These are phyloP conservation scores for Onychorhynchus coronatus DNA, from an alignment of 2,113 vertebrate species.

Conservation along the genomic window DNA sequence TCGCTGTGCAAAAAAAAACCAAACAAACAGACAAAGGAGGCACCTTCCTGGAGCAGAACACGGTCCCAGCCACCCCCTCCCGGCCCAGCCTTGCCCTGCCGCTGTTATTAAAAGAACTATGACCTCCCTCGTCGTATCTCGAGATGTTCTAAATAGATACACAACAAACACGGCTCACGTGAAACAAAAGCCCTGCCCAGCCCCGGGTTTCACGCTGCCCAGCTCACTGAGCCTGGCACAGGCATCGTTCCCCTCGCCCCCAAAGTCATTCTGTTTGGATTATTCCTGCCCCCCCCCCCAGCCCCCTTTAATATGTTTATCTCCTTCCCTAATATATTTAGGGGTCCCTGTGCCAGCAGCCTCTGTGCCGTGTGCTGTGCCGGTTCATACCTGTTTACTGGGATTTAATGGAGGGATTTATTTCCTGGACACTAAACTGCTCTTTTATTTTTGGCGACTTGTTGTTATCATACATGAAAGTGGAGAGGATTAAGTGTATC, in stretches of 20 bases:
- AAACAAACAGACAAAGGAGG: not conserved
- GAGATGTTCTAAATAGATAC: not conserved
- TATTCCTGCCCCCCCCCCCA: not conserved
- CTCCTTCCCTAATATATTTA: not conserved
- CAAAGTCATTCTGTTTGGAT: not conserved
- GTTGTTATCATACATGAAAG: slow-evolving; percentile 42
- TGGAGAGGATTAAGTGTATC: slow-evolving; percentile 68
- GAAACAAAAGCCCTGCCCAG: not conserved
- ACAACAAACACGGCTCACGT: not conserved
- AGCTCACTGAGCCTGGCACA: not conserved
- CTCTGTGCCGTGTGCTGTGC: not conserved
- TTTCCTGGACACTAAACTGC: not conserved
- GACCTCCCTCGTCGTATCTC: not conserved
- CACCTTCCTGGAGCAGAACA: rapidly evolving
- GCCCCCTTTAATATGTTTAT: not conserved
- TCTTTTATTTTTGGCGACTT: slow-evolving; percentile 65
- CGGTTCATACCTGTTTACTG: not conserved
- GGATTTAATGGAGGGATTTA: not conserved
- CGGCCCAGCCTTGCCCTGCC: not conserved
- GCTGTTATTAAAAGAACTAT: not conserved
- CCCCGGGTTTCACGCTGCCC: not conserved
- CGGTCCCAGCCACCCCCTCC: not conserved
- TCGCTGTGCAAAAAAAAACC: not conserved
- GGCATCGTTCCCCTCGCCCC: not conserved
- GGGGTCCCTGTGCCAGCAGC: not conserved